Base-by-base conservation (phyloP, 2,797 vertebrate genomes). In the Gymnocypris eckloni region DNA sequence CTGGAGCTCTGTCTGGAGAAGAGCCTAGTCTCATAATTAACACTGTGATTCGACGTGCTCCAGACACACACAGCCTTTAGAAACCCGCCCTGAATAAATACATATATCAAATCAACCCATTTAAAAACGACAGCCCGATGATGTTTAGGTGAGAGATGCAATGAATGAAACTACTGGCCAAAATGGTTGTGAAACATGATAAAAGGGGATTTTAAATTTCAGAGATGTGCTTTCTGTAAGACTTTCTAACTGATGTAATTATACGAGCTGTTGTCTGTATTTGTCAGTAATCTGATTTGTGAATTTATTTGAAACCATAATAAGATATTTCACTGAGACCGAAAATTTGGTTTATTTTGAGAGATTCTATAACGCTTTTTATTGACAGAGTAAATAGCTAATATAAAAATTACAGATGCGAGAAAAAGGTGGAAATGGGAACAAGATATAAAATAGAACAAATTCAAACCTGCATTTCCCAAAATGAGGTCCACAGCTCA, bases 1-100 rank as follows among this genome's bases (percentile, higher is more conserved):
- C 69, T 77, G 70, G 45, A 61, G 70, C 77, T 88, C 76, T 81
- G 87, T 86, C 82, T 87, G 87, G 77, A 64, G 67, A 59, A 85
- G 86, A 78, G 86, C 81, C 80, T 86, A 81, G 86, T 66, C 83
- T 82, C 80, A 79, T 88, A 90, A 91, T 91, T 89, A 89, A 89
- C 82, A 83, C 81, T 77, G 25, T 80, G 73, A 71, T 81, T 86
- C 84, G 41, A 69, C 71, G 64, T 50, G 48, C 48, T 22, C 20
- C 15, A 67, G 61, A 75, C 25, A 86, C 67, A 69, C 61, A 86
- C 64, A 73, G 16, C 16, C 70, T 81, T 52, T n/a, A 70, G 56
- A 69, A 25, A 59, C 18, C 50, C 33, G 3, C 48, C 28, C 69
- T 64, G 43, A 85, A 86, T 79, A 85, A 80, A 86, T 64, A 64